Conservation (phyloP, 2,888 invertebrate genomes). For the Megamerina dolium region DNA sequence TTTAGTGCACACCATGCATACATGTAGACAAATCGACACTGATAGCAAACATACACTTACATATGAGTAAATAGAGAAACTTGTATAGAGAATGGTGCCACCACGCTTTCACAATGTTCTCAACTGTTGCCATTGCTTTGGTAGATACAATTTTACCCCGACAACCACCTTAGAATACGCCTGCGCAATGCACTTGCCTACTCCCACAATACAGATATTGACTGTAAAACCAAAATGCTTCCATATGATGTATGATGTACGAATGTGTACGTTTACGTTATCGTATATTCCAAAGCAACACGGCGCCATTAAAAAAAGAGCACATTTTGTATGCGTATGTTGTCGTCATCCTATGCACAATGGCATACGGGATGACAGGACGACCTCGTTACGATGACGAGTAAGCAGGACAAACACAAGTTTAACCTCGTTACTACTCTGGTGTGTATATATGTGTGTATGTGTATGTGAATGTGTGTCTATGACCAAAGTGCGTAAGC, state of each 20-base stretch:
- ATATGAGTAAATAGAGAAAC: background rate
- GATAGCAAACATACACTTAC: background rate
- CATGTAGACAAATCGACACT: background rate
- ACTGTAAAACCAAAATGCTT: no score
- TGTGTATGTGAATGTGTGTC: no score
- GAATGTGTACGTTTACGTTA: no score
- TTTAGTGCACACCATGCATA: constrained; percentile 1
- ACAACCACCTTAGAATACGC: background rate
- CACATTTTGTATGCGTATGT: constrained; percentile 12
- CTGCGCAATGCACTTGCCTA: constrained; percentile 9
- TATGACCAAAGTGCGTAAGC: no score
- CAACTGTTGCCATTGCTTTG: no score
- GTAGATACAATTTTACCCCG: no score
- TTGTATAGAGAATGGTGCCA: background rate
- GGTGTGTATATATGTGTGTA: background rate
- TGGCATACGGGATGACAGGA: background rate
- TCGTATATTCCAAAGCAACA: no score
- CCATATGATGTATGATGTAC: no score
- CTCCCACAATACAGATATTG: background rate
- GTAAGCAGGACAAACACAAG: background rate
- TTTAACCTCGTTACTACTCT: constrained; percentile 10
- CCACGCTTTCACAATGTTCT: background rate
- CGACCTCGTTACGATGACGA: constrained; percentile 2
- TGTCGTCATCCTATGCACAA: constrained; percentile 1
- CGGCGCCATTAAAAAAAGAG: background rate